Conservation (phyloP, 2,797 vertebrate species). For the Calcarius lapponicus region DNA sequence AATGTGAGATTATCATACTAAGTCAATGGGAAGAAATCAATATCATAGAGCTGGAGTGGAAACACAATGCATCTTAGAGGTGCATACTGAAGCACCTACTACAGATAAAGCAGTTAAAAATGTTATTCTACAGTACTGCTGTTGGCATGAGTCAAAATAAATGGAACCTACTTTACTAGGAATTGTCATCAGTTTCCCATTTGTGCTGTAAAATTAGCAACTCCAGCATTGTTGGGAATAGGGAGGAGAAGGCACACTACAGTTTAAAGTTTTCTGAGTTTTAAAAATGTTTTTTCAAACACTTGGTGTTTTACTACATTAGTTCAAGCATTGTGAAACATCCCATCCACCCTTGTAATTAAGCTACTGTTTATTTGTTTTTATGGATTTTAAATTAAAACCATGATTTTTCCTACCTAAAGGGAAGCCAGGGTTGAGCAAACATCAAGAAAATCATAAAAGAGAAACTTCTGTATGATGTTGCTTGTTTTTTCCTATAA, state of each 20-base stretch:
- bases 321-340: conserved; percentile 63
- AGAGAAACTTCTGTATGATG: conserved; percentile 69
- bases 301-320: conserved; percentile 63
- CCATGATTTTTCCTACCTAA: conserved; percentile 68
- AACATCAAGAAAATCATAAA: conserved; percentile 69
- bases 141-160: conserved; percentile 1
- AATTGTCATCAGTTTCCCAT: conserved; percentile 55
- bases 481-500: conserved; percentile 68
- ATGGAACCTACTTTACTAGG: conserved; percentile 22
- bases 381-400: conserved; percentile 70
- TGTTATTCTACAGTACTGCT: neutral
- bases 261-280: conserved; percentile 58
- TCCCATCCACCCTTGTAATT: conserved; percentile 64
- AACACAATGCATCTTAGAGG: neutral
- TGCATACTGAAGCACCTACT: neutral
- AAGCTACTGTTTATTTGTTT: conserved; percentile 68
- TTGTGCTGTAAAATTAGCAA: conserved; percentile 64
- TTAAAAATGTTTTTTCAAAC: conserved; percentile 64
- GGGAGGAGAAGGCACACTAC: conserved; percentile 43
- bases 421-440: conserved; percentile 57
- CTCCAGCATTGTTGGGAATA: conserved; percentile 53
- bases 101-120: neutral
- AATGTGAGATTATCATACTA: neutral
- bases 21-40: neutral
- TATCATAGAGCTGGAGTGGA: neutral